Evolutionary conservation across 2,113 vertebrate genomes (phyloP).

Genomic region (Serilophus lunatus): DNA sequence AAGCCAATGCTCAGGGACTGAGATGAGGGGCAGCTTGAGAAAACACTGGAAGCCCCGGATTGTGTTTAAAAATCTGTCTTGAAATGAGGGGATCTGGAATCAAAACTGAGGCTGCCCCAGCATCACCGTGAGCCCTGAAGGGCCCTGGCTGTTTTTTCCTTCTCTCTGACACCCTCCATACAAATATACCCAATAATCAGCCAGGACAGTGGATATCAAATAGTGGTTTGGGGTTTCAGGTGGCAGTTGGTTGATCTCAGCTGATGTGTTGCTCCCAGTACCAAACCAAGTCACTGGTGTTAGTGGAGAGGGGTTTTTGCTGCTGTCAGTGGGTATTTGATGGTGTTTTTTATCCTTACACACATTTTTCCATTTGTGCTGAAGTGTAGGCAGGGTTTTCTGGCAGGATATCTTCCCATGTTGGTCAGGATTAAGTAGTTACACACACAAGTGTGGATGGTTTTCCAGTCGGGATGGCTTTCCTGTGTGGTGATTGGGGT

Average conservation of each 20-base stretch:
- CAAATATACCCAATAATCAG: not conserved
- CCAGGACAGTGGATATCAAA: not conserved
- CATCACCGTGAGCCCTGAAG: not conserved
- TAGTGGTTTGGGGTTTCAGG: not conserved
- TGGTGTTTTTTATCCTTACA: not conserved
- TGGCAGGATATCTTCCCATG: conserved; percentile 32
- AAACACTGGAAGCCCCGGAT: not conserved
- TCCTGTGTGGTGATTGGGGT: not conserved
- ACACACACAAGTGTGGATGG: not conserved
- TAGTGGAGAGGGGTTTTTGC: not conserved
- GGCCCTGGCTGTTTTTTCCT: not conserved
- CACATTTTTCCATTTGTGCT: not conserved
- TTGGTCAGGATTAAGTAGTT: conserved; percentile 29
- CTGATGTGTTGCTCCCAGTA: fast-evolving
- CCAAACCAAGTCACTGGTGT: not conserved
- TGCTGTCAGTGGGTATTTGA: not conserved
- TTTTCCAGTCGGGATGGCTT: conserved; percentile 23
- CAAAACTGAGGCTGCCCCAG: not conserved
- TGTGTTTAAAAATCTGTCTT: not conserved
- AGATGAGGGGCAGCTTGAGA: not conserved
- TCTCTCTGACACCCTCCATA: not conserved
- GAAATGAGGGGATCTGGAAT: not conserved
- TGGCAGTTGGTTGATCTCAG: not conserved
- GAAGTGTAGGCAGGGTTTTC: not conserved
- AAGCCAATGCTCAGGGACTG: not conserved